Percentiles rank a stretch among this genome's conserved stretches.
phyloP scores from a whole-genome alignment of 2,797 vertebrate species.

The Premnoplex brunnescens region DNA sequence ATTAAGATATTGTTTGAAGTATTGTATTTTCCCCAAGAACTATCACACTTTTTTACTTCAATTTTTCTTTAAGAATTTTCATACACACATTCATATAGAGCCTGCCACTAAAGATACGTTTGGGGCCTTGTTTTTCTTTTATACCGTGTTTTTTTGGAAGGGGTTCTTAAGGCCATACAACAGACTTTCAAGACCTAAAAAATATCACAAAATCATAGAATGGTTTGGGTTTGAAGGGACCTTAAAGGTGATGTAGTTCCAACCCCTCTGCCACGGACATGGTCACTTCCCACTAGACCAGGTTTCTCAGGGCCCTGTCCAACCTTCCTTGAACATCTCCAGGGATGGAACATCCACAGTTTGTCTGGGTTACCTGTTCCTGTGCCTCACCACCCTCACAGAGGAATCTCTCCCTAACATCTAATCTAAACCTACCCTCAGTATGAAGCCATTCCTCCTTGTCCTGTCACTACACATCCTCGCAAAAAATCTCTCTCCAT shows the following conservation, averaged over 20 bases:
- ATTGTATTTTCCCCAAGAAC: background rate
- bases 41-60: background rate
- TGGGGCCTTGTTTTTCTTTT: background rate
- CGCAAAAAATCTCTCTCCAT: background rate
- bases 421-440: background rate
- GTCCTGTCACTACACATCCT: too few species aligned
- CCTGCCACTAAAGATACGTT: background rate
- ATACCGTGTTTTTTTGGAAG: background rate
- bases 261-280: background rate
- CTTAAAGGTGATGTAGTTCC: rapidly evolving
- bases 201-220: background rate
- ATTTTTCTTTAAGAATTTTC: background rate
- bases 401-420: background rate
- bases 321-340: background rate
- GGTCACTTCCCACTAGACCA: too few species aligned
- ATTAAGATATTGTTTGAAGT: background rate
- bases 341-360: background rate
- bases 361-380: background rate
- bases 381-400: background rate
- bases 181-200: background rate
- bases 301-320: background rate
- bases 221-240: background rate
- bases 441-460: background rate
- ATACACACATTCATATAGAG: rapidly evolving
- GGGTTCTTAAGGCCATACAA: background rate